These are phyloP conservation scores for Augochlorella aurata DNA, from an alignment of 2,888 invertebrate genomes.

Conservation along the genomic window DNA sequence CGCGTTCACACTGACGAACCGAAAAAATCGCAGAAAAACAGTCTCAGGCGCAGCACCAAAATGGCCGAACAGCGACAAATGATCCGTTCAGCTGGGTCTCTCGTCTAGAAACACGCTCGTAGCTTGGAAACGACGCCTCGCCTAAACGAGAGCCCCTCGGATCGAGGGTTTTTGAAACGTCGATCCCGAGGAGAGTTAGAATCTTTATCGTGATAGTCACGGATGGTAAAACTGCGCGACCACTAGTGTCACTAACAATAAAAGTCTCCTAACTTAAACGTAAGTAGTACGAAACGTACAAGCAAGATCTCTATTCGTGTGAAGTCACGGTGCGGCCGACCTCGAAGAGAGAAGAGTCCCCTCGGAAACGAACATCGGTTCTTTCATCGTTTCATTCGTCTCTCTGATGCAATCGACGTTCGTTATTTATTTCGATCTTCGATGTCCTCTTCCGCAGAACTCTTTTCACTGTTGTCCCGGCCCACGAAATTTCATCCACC, in stretches of 20 bases:
- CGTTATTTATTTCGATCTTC: background rate
- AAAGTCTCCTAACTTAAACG: slow-evolving; percentile 43
- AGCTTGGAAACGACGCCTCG: background rate
- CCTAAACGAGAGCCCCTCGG: slow-evolving; percentile 9
- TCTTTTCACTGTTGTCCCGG: background rate
- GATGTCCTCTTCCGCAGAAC: background rate
- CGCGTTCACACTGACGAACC: background rate
- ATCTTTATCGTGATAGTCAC: slow-evolving; percentile 31
- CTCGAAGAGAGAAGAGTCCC: slow-evolving; percentile 12
- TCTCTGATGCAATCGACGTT: background rate
- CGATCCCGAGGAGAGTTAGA: slow-evolving; percentile 18
- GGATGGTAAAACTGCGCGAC: slow-evolving; percentile 21
- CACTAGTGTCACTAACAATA: slow-evolving; percentile 37
- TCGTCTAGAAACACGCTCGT: background rate
- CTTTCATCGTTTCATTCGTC: no score
- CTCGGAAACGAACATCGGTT: background rate
- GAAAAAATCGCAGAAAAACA: background rate
- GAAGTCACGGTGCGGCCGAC: slow-evolving; percentile 29
- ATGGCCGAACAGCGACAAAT: background rate
- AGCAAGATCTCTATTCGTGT: slow-evolving; percentile 54
- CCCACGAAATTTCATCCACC: slow-evolving; percentile 12
- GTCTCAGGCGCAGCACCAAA: background rate
- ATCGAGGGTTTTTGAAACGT: slow-evolving; percentile 17
- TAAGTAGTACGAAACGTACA: slow-evolving; percentile 65
- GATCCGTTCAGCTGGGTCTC: background rate